These are phyloP conservation scores for Scaptomyza reducta DNA, from an alignment of 2,888 invertebrate genomes.

Conservation along the genomic window DNA sequence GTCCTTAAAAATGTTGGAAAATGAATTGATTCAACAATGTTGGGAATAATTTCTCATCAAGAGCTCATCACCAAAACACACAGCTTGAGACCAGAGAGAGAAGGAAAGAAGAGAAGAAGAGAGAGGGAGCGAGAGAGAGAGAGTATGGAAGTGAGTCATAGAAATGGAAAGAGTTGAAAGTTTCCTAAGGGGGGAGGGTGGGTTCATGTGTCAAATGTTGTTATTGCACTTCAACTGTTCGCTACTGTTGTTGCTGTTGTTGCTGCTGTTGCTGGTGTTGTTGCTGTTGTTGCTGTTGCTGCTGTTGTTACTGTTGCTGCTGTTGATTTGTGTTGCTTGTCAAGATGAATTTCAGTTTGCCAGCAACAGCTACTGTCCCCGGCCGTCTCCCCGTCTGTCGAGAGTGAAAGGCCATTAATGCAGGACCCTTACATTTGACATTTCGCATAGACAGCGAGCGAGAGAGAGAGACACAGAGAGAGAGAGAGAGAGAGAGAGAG, in stretches of 20 bases:
- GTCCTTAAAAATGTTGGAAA: too few relatives aligned
- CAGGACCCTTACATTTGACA: slow-evolving; percentile 10
- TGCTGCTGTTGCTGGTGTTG: slow-evolving; percentile 8
- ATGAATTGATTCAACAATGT: not conserved
- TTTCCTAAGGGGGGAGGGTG: too few relatives aligned
- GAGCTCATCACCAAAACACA: slow-evolving; percentile 1
- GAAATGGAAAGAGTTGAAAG: too few relatives aligned
- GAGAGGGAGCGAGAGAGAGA: too few relatives aligned
- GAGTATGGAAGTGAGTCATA: too few relatives aligned
- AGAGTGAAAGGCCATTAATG: slow-evolving; percentile 48
- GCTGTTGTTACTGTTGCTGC: slow-evolving; percentile 8
- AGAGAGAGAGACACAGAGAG: too few relatives aligned
- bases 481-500: not conserved
- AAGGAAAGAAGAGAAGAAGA: too few relatives aligned
- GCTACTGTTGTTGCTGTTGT: slow-evolving; percentile 27
- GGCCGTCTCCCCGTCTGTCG: slow-evolving; percentile 23
- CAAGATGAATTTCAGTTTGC: slow-evolving; percentile 48
- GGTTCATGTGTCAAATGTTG: slow-evolving; percentile 47
- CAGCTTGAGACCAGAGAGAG: too few relatives aligned
- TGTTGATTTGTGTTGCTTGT: slow-evolving; percentile 10
- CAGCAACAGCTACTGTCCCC: slow-evolving; percentile 52
- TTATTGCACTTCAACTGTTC: slow-evolving; percentile 49
- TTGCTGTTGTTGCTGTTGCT: slow-evolving; percentile 20
- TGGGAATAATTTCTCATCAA: not conserved
- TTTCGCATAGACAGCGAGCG: slow-evolving; percentile 1